Base-by-base conservation (phyloP, 2,113 vertebrate species). In the Cygnus atratus region DNA sequence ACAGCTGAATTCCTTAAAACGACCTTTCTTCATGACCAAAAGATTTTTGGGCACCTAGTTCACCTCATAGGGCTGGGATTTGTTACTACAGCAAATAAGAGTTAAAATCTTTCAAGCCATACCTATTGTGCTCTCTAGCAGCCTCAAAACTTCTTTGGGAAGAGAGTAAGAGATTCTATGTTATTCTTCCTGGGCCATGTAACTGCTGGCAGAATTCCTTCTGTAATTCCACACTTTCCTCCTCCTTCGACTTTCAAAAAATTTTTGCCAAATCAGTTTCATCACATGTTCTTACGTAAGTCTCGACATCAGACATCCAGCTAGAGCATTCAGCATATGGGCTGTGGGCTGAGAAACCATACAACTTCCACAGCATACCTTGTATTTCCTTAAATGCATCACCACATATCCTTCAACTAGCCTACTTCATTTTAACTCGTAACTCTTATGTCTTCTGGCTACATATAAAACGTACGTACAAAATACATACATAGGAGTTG, bases 21-120 rank as follows among this genome's bases (percentile, higher is more conserved):
- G n/a, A 29, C 3, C 3, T 3, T 22, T 5, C 3, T 57, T 54
- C 12, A 39, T 6, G 1, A 21, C 24, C 12, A 41, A 35, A 66
- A 9, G 21, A 26, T 65, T 90, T 86, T 54, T 2, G 55, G 58
- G 9, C 31, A 29, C 6, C 11, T 79, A 28, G 3, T 31, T 83
- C 46, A 7, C n/a, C n/a, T 76, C 16, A 75, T 0, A 55, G 19
- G 2, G 6, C 17, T 68, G 20, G 19, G 12, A 90, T 61, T 73
- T 44, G 58, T 3, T 46, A 57, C 5, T 35, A 43, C 35, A 62
- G 16, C 12, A 81, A 65, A 6, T n/a, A 59, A 39, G n/a, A 74
- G 26, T 17, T 83, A 2, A 68, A 57, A 9, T 21, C 3, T 35
- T 63, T 10, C 5, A 11, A 17, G 31, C 15, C 18, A 81, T 74